Conservation (phyloP, 2,113 vertebrate genomes). For the Heterochromis multidens region DNA sequence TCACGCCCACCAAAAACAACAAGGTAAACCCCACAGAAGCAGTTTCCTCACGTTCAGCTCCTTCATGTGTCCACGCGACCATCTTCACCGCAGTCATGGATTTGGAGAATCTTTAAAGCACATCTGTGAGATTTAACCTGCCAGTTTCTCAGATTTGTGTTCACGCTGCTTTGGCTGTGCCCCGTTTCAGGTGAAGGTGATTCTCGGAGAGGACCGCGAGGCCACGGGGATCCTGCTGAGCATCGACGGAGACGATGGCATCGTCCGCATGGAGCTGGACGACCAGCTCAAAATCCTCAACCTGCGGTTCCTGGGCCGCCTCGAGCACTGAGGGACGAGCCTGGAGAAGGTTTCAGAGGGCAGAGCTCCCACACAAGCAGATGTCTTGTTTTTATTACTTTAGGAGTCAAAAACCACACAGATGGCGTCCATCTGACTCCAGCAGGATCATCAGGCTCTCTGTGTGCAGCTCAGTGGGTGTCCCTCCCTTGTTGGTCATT, state of each 20-base stretch:
- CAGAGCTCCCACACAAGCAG: neutral
- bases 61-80: neutral
- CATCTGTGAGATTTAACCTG: neutral
- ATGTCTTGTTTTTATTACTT: neutral
- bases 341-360: too few species aligned
- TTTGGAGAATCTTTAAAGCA: too few species aligned
- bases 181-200: conserved; percentile 85
- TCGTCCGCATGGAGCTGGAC: conserved; percentile 90
- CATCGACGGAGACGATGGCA: conserved; percentile 91
- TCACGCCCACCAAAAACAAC: conserved; percentile 92
- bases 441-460: neutral
- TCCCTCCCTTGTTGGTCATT: neutral
- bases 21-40: conserved; percentile 72
- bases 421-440: neutral
- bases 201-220: conserved; percentile 89
- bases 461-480: neutral
- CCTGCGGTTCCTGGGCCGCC: conserved; percentile 88
- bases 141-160: neutral
- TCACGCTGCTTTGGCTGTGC: fast-evolving
- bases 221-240: conserved; percentile 89
- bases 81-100: too few species aligned
- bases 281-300: conserved; percentile 93
- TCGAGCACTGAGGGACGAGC: conserved; percentile 72
- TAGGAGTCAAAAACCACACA: neutral
- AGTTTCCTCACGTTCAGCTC: neutral